Evolutionary conservation across 2,113 vertebrate species (phyloP), one percentile per base, ranked within the genome.

Genomic region (Hoplias malabaricus): DNA sequence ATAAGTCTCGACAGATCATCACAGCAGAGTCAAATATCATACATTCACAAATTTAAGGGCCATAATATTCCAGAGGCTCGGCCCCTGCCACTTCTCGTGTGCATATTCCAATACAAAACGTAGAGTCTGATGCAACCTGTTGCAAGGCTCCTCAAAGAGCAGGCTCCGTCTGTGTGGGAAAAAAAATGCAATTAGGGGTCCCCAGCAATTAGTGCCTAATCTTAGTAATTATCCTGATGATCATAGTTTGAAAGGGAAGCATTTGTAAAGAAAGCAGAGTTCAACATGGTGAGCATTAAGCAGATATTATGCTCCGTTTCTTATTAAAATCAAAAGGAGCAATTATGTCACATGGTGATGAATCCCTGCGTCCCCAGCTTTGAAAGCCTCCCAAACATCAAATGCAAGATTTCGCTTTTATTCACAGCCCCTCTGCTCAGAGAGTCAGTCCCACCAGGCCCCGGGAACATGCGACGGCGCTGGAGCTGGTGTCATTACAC

Each of bases 201-300:
- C 83, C 82, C 83, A 85, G 87, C 89, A 90, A 91, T 93, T 92
- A 93, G 83, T 81, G 86, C 80, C 86, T 88, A 92, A 93, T 93
- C 89, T 90, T 90, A 88, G 87, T 91, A 90, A 92, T 92, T 91
- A 90, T 82, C 86, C 85, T 90, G 90, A 92, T 92, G 90, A 90
- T 90, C 88, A 88, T 87, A 81, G 83, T 83, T 89, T 87, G 84
- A 90, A 90, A 93, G 84, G 86, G 87, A 88, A 80, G 80, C 85
- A 78, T 90, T 90, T 89, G 83, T 88, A 84, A 90, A 46, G 42
- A 89, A 88, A 86, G 78, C 83, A 72, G 62, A 85, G 86, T 88
- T 90, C 86, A 82, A 82, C 84, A 89, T 82, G 84, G 80, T 82
- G 86, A 84, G 87, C 88, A 91, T 87, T 84, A 88, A 84, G 89